A percentile compares a stretch with the other conserved stretches of the same genome.
Conservation (phyloP, 2,797 vertebrate genomes). For the Neostethus bicornis region DNA sequence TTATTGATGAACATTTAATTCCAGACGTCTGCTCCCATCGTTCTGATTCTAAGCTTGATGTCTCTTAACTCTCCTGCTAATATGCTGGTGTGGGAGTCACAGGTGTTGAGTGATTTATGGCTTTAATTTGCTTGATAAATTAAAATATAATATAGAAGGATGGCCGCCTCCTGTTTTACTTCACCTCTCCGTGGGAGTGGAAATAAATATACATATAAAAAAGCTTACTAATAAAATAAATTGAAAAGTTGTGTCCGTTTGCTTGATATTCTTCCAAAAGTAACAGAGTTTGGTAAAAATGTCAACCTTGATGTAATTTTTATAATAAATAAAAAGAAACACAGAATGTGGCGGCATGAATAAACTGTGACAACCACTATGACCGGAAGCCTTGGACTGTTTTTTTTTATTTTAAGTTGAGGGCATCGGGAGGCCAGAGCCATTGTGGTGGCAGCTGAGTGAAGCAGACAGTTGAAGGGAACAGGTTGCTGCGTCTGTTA, state of each 20-base stretch:
- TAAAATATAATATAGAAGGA: slow-evolving; percentile 56
- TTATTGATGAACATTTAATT: slow-evolving; percentile 21
- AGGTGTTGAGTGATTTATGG: slow-evolving; percentile 73
- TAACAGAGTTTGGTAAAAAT: slow-evolving; percentile 5
- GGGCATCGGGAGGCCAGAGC: slow-evolving; percentile 8
- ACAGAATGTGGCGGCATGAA: not conserved
- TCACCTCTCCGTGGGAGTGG: slow-evolving; percentile 23
- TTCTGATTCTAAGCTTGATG: slow-evolving; percentile 40
- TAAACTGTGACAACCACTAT: not conserved
- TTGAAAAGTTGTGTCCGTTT: slow-evolving; percentile 3
- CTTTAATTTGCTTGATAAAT: slow-evolving; percentile 72
- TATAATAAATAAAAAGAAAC: not conserved
- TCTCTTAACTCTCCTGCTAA: slow-evolving; percentile 23
- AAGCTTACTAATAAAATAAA: slow-evolving; percentile 31
- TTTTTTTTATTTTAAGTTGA: not conserved
- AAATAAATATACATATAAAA: no score
- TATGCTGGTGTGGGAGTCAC: slow-evolving; percentile 55
- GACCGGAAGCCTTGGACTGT: slow-evolving; percentile 1
- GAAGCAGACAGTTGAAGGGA: slow-evolving; percentile 59
- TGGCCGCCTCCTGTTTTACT: slow-evolving; percentile 33
- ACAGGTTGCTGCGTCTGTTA: slow-evolving; percentile 71
- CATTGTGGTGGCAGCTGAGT: slow-evolving; percentile 64
- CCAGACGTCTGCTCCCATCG: slow-evolving; percentile 38
- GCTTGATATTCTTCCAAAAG: not conserved
- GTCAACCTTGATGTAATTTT: not conserved